These are phyloP conservation scores for Drosophila hydei DNA, from an alignment of 1,140 invertebrate genomes.

Conservation along the genomic window DNA sequence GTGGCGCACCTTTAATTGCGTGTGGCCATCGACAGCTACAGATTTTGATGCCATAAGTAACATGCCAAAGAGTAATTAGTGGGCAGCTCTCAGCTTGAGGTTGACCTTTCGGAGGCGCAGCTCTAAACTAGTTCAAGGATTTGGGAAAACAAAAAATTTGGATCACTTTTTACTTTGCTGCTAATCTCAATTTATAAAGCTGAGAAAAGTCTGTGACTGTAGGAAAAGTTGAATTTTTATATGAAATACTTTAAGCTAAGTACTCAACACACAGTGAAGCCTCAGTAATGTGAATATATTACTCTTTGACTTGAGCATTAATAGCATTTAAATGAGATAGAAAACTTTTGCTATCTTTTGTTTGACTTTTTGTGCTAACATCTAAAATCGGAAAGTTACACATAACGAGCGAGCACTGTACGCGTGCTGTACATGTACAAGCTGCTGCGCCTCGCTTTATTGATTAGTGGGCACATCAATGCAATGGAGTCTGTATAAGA, in stretches of 20 bases:
- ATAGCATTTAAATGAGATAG: too few species aligned
- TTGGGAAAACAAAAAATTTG: neutral
- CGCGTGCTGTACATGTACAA: neutral
- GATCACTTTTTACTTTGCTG: too few species aligned
- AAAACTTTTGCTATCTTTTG: too few species aligned
- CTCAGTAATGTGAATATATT: too few species aligned
- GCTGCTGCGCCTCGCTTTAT: conserved; percentile 16
- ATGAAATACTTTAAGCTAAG: too few species aligned
- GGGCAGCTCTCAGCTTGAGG: conserved; percentile 22
- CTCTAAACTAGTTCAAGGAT: conserved; percentile 22
- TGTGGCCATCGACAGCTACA: conserved; percentile 23
- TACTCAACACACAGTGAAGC: too few species aligned
- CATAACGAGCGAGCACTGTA: neutral
- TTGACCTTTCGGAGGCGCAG: conserved; percentile 26
- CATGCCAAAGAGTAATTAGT: conserved; percentile 75
- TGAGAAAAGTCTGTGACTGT: neutral
- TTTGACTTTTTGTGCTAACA: too few species aligned
- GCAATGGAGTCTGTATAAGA: conserved; percentile 16
- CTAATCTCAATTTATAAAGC: neutral
- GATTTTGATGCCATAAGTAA: conserved; percentile 68
- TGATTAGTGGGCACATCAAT: conserved; percentile 35
- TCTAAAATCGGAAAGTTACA: too few species aligned
- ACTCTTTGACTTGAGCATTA: too few species aligned
- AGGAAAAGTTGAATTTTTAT: too few species aligned
- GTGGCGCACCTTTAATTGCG: conserved; percentile 29